Percentiles rank a stretch among this genome's conserved stretches.
These are phyloP conservation scores for Eleginops maclovinus DNA, from an alignment of 2,113 vertebrate species.

Conservation along the genomic window DNA sequence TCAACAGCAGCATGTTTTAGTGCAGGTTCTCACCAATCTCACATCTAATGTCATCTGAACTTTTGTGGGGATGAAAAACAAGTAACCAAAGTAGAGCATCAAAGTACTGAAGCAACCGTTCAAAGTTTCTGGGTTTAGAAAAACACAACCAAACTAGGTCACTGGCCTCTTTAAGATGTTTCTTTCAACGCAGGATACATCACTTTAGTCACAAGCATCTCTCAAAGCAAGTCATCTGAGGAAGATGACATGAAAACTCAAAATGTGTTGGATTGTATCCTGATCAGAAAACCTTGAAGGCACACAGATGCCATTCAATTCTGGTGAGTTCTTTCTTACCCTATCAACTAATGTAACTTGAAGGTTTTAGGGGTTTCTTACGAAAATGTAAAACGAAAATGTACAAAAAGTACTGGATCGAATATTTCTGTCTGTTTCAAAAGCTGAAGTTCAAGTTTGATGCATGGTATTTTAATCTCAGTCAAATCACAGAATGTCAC, in stretches of 20 bases:
- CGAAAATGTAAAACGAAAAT: background rate
- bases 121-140: constrained; percentile 44
- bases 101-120: constrained; percentile 25
- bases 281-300: background rate
- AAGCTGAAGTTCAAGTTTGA: background rate
- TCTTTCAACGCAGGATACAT: constrained; percentile 25
- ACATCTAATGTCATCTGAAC: constrained; percentile 18
- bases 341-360: background rate
- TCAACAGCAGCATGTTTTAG: constrained; percentile 39
- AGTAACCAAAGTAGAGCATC: constrained; percentile 64
- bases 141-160: constrained; percentile 80
- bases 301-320: background rate
- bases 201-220: constrained; percentile 5
- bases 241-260: too few relatives aligned
- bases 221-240: constrained; percentile 6
- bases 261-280: background rate
- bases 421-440: background rate
- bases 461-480: background rate
- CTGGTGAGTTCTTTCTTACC: constrained; percentile 39
- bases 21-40: constrained; percentile 27
- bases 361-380: background rate
- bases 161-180: constrained; percentile 60
- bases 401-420: background rate
- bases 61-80: constrained; percentile 56
- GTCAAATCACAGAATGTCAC: background rate